Evolutionary conservation across 2,113 vertebrate species (phyloP).

Genomic region (Abramis brama): DNA sequence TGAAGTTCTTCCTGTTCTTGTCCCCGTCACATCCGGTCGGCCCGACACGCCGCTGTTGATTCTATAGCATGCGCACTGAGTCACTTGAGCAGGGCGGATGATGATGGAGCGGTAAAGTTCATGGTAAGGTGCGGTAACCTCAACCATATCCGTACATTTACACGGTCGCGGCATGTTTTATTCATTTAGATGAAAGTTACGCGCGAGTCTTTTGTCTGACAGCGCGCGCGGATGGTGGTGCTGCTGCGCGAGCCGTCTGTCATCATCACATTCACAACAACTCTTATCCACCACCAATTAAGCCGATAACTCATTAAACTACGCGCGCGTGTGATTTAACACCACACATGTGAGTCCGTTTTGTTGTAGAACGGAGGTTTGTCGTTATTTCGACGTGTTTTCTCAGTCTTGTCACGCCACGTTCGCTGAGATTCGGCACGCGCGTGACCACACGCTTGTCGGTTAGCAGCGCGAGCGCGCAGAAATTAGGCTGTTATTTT

Average conservation of each 20-base stretch:
- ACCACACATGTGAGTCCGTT: no score
- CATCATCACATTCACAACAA: conserved; percentile 21
- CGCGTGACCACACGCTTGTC: conserved; percentile 32
- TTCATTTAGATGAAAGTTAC: background rate
- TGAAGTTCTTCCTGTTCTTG: conserved; percentile 61
- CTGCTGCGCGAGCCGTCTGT: conserved; percentile 21
- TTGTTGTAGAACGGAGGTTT: background rate
- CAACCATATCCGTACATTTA: background rate
- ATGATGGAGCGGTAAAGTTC: conserved; percentile 53
- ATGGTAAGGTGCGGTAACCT: conserved; percentile 37
- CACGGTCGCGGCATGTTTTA: background rate
- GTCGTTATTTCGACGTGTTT: background rate
- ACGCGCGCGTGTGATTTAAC: conserved; percentile 43
- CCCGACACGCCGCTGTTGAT: conserved; percentile 67
- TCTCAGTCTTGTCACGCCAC: conserved; percentile 44
- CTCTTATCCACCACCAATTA: background rate
- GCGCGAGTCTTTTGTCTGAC: conserved; percentile 48
- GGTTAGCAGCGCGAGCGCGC: conserved; percentile 9
- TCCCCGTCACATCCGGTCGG: conserved; percentile 60
- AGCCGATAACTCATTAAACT: conserved; percentile 38
- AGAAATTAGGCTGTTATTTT: background rate
- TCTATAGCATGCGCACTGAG: conserved; percentile 27
- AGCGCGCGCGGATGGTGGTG: conserved; percentile 32
- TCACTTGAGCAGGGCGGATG: conserved; percentile 5
- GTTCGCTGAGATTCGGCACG: conserved; percentile 35